phyloP scores from a whole-genome alignment of 1,140 invertebrate genomes.

The Panulirus ornatus region DNA sequence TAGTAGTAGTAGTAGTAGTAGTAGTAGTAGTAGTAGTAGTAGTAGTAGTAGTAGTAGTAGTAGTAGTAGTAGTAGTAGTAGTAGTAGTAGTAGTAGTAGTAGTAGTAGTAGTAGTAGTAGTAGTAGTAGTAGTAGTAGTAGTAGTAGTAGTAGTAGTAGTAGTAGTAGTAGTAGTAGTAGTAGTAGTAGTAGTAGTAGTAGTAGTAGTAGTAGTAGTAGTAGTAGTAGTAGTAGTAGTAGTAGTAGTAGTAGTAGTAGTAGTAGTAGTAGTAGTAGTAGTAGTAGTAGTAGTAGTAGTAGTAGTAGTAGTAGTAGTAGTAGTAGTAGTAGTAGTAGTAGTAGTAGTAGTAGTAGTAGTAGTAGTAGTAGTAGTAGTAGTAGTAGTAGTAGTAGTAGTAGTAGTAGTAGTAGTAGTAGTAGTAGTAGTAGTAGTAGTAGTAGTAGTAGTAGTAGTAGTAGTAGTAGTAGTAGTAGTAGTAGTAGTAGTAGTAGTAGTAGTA shows the following conservation, averaged over 20 bases:
- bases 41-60: conserved; percentile 4
- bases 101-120: not conserved
- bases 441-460: conserved; percentile 35
- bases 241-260: not conserved
- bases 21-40: conserved; percentile 13
- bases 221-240: not conserved
- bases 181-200: not conserved
- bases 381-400: conserved; percentile 4
- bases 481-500: conserved; percentile 38
- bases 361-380: conserved; percentile 11
- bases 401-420: not conserved
- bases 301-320: conserved; percentile 23
- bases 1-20: conserved; percentile 18
- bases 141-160: not conserved
- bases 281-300: not conserved
- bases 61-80: conserved; percentile 15
- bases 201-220: not conserved
- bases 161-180: conserved; percentile 1
- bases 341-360: conserved; percentile 6
- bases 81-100: not conserved
- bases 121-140: not conserved
- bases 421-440: conserved; percentile 35
- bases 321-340: conserved; percentile 15
- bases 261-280: not conserved
- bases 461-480: conserved; percentile 38